Percentiles rank a stretch among this genome's conserved stretches.
Evolutionary conservation across 2,113 vertebrate genomes (phyloP).

Genomic region (Rana temporaria): DNA sequence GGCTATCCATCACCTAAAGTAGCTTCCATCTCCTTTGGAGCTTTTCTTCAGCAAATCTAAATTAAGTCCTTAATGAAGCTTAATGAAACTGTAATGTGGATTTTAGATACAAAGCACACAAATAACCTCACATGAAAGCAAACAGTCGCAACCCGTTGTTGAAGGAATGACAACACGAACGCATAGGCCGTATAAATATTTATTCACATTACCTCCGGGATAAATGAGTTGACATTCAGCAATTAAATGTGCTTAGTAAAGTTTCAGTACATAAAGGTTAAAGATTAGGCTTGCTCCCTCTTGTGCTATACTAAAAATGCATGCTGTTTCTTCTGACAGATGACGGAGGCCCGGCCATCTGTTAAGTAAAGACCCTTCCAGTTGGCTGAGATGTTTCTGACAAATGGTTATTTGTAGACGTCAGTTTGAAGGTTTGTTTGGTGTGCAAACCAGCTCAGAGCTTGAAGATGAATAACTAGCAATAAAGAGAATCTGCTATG

Average conservation of each 20-base stretch:
- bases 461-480: not conserved
- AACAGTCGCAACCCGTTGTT: slow-evolving; percentile 58
- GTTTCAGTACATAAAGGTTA: slow-evolving; percentile 72
- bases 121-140: slow-evolving; percentile 42
- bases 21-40: not conserved
- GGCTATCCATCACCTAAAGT: not conserved
- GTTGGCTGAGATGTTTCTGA: slow-evolving; percentile 61
- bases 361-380: slow-evolving; percentile 63
- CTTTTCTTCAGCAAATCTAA: slow-evolving; percentile 5
- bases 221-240: slow-evolving; percentile 65
- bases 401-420: slow-evolving; percentile 57
- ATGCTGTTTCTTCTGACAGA: slow-evolving; percentile 71
- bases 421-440: slow-evolving; percentile 28
- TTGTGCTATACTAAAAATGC: slow-evolving; percentile 72
- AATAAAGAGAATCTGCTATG: not conserved
- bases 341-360: slow-evolving; percentile 70
- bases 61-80: slow-evolving; percentile 5
- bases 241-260: slow-evolving; percentile 67
- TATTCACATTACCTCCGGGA: slow-evolving; percentile 58
- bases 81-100: slow-evolving; percentile 25
- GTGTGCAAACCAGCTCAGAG: slow-evolving; percentile 19
- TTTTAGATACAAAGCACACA: not conserved
- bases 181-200: slow-evolving; percentile 68
- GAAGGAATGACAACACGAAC: slow-evolving; percentile 62
- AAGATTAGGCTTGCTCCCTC: slow-evolving; percentile 75